Evolutionary conservation across 1,140 invertebrate species (phyloP), one percentile per base, ranked within the genome.

Genomic region (Phthorimaea operculella): DNA sequence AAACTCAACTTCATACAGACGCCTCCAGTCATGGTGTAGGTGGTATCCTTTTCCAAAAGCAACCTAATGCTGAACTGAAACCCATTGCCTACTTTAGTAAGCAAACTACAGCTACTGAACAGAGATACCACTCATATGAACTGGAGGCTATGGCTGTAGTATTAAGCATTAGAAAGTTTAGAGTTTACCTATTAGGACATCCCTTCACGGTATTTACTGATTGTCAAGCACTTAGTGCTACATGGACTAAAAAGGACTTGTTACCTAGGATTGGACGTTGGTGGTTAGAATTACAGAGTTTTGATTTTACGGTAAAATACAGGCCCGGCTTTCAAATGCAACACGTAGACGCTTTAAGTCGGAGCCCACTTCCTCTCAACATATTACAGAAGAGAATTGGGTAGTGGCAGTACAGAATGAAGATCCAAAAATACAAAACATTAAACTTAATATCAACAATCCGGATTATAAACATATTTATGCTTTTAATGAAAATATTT

Each of bases 261-360:
- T 15, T 45, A 14, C 44, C 44, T 9, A 45, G 44, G 44, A 45
- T 45, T 9, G 44, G 11, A n/a, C 44, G 44, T n/a, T 45, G 44
- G 44, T 45, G 44, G 44, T 15, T 45, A 14, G 44, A 45, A n/a
- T 45, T 45, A 15, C 44, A 45, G 15, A 45, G 44, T 45, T 45
- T 45, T 14, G 44, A 45, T 5, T 45, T 45, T 45, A n/a, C 6
- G 8, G 44, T 45, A 8, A 8, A 45, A n/a, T 45, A 45, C 14
- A 45, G 44, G 44, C 44, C 44, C 6, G 44, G 44, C 14, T 8
- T 14, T 45, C 44, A 14, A 6, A 45, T 45, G 44, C 44, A 45
- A 8, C 51, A 52, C 15, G 51, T 52, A 16, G 51, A 52, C 15
- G 51, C 51, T 12, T 16, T 52, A 6, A 52, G 51, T 17, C 51